Evolutionary conservation across 2,797 vertebrate genomes (phyloP).

Genomic region (Hoplostethus atlanticus): DNA sequence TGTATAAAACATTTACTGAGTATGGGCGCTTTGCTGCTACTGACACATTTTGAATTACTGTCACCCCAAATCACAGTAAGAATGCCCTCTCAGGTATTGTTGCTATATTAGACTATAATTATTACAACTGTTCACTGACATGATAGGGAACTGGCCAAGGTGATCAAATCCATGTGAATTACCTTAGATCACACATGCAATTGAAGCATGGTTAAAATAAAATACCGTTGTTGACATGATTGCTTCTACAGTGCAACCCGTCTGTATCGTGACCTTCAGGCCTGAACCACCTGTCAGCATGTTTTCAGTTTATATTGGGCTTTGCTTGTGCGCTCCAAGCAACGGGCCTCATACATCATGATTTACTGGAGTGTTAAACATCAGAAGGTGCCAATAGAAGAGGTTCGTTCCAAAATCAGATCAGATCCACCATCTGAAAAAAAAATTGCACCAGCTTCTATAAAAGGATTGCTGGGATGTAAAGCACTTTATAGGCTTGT

Average conservation of each 20-base stretch:
- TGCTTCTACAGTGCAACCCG: not conserved
- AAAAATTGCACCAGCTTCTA: slow-evolving; percentile 4
- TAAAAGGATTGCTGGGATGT: not conserved
- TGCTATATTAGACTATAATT: no score
- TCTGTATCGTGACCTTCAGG: not conserved
- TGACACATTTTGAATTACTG: no score
- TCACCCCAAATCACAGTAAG: not conserved
- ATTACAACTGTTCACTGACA: no score
- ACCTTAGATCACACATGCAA: no score
- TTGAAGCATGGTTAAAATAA: no score
- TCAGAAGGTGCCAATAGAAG: not conserved
- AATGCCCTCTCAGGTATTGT: not conserved
- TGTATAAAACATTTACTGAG: not conserved
- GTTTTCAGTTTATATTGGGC: not conserved
- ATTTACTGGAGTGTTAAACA: not conserved
- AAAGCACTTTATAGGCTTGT: slow-evolving; percentile 27
- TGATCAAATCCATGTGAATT: no score
- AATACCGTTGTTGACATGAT: not conserved
- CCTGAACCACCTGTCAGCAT: not conserved
- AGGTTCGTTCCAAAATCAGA: not conserved
- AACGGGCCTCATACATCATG: not conserved
- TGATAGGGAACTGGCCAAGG: no score
- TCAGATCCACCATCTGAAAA: slow-evolving; percentile 29
- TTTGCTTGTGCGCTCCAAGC: not conserved
- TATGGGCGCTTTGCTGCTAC: not conserved